Conservation (phyloP, 1,140 invertebrate genomes). For the Hyposmocoma kahamanoa region DNA sequence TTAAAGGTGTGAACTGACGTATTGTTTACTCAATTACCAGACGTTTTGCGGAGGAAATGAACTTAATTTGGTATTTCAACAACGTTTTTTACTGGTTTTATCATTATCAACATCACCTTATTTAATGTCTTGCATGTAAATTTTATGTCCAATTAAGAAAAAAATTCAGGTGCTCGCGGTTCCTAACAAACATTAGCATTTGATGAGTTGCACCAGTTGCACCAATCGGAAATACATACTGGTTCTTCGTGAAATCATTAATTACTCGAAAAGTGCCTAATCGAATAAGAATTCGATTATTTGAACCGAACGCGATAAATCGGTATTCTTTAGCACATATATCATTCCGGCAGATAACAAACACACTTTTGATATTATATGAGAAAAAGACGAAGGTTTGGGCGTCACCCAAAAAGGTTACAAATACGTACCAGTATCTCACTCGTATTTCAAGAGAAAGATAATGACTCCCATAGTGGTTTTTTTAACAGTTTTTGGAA, state of each 20-base stretch:
- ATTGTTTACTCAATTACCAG: too few relatives aligned
- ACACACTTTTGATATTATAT: neutral
- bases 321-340: slow-evolving; percentile 21
- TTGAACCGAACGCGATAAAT: slow-evolving; percentile 18
- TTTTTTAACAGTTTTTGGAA: slow-evolving; percentile 18
- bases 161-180: slow-evolving; percentile 20
- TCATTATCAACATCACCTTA: neutral
- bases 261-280: slow-evolving; percentile 20
- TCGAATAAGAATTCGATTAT: slow-evolving; percentile 17
- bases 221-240: slow-evolving; percentile 45
- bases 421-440: slow-evolving; percentile 11
- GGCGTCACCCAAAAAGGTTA: slow-evolving; percentile 21
- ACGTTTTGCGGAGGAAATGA: neutral
- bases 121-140: neutral
- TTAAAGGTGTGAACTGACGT: too few relatives aligned
- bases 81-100: neutral
- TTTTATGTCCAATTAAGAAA: slow-evolving; percentile 27
- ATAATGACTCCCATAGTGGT: slow-evolving; percentile 18
- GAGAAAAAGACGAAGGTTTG: neutral
- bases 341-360: slow-evolving; percentile 5
- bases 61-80: neutral
- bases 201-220: slow-evolving; percentile 31
- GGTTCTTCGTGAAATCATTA: slow-evolving; percentile 27
- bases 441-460: slow-evolving; percentile 19
- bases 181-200: slow-evolving; percentile 27